Evolutionary conservation across 2,888 invertebrate species (phyloP).

Genomic region (Himalopsyche anomala): DNA sequence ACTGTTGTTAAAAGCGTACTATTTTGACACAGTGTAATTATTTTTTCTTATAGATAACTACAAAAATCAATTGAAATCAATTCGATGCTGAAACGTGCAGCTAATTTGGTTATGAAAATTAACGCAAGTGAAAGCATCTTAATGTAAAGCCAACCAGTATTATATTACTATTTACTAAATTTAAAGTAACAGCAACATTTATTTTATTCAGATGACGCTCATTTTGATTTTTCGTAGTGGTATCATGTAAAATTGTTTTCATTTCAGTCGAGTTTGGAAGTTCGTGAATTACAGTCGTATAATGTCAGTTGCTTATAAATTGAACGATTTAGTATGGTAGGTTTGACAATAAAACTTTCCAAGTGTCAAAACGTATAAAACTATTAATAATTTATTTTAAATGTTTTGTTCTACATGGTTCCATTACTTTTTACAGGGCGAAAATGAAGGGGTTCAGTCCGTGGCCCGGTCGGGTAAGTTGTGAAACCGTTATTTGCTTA

Average conservation of each 20-base stretch:
- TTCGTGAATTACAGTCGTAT: constrained; percentile 66
- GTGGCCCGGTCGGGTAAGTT: constrained; percentile 97
- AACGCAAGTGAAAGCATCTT: too few species aligned
- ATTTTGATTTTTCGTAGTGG: constrained; percentile 54
- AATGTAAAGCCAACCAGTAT: background rate
- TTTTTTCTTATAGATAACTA: too few species aligned
- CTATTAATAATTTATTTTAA: constrained; percentile 16
- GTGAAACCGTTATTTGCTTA: constrained; percentile 69
- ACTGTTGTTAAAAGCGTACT: too few species aligned
- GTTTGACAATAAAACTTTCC: constrained; percentile 52
- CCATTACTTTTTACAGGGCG: constrained; percentile 84
- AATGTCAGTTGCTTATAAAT: constrained; percentile 69
- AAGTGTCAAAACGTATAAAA: constrained; percentile 26
- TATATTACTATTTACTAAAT: background rate
- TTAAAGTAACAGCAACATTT: background rate
- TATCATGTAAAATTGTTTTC: constrained; percentile 50
- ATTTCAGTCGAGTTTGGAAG: constrained; percentile 74
- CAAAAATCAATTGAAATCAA: too few species aligned
- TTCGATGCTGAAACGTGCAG: too few species aligned
- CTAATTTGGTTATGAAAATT: too few species aligned
- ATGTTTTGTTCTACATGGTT: constrained; percentile 12
- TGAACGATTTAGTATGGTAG: constrained; percentile 76
- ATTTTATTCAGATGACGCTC: constrained; percentile 48
- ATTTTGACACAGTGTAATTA: too few species aligned
- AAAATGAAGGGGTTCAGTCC: constrained; percentile 98